A percentile compares a stretch with the other conserved stretches of the same genome.
Evolutionary conservation across 2,888 invertebrate species (phyloP).

Genomic region (Eulithis prunata): DNA sequence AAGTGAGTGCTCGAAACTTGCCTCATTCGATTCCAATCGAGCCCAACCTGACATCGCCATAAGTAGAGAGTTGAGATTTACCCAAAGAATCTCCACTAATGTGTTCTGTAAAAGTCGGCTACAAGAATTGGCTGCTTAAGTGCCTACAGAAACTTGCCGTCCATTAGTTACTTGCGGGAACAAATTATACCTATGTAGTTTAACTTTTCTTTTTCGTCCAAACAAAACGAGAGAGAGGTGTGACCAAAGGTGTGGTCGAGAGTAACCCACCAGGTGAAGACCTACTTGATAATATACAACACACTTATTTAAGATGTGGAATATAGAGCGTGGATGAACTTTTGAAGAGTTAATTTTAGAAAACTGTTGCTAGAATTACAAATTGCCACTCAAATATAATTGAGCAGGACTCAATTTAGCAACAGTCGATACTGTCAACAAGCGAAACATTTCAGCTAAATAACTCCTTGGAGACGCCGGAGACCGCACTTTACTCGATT

Average conservation of each 20-base stretch:
- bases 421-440: slow-evolving; percentile 67
- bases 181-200: slow-evolving; percentile 67
- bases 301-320: no score
- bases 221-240: slow-evolving; percentile 44
- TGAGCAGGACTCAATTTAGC: slow-evolving; percentile 49
- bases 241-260: neutral
- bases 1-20: slow-evolving; percentile 23
- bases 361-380: slow-evolving; percentile 24
- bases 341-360: no score
- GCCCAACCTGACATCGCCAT: slow-evolving; percentile 72
- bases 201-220: slow-evolving; percentile 70
- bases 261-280: no score
- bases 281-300: no score
- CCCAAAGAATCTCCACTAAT: slow-evolving; percentile 75
- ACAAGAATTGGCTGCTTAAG: slow-evolving; percentile 78
- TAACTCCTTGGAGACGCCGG: slow-evolving; percentile 65
- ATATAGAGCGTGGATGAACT: no score
- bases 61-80: slow-evolving; percentile 81
- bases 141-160: slow-evolving; percentile 77
- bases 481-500: slow-evolving; percentile 78
- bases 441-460: slow-evolving; percentile 76
- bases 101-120: slow-evolving; percentile 77
- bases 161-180: slow-evolving; percentile 79
- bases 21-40: slow-evolving; percentile 74
- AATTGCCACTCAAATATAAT: slow-evolving; percentile 31